phyloP scores from a whole-genome alignment of 2,888 invertebrate genomes.

The Zaprionus bogoriensis region DNA sequence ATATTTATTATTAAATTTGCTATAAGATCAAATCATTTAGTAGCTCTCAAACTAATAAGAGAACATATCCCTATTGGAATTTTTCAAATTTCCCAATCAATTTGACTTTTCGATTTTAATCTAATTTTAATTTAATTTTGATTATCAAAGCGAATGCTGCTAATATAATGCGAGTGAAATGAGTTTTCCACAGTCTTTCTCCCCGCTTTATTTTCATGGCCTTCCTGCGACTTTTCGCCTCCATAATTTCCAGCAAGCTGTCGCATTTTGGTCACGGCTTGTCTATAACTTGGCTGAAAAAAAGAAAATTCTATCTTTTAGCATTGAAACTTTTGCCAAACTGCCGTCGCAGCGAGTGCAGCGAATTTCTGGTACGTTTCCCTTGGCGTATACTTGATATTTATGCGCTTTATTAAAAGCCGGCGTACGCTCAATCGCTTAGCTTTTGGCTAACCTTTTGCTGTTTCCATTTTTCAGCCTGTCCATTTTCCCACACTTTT shows the following conservation, averaged over 20 bases:
- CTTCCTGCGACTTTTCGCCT: not conserved
- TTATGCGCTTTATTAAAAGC: constrained; percentile 23
- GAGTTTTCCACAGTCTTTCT: not conserved
- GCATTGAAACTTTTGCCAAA: not conserved
- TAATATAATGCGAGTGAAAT: not conserved
- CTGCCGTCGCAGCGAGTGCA: not conserved
- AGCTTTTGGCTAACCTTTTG: no score
- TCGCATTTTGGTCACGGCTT: not conserved
- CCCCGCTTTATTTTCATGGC: not conserved
- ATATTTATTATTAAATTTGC: no score
- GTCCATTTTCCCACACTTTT: not conserved
- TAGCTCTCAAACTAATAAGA: no score
- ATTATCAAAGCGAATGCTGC: not conserved
- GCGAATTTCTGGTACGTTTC: constrained; percentile 12
- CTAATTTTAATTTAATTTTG: not conserved
- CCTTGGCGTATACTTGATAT: constrained; percentile 53
- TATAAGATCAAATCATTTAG: no score
- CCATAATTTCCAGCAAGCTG: not conserved
- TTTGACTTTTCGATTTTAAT: not conserved
- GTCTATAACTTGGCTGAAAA: not conserved
- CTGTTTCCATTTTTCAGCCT: not conserved
- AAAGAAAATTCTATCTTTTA: not conserved
- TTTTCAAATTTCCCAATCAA: not conserved
- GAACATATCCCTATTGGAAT: no score
- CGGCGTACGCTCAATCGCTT: not conserved